Base-by-base conservation (phyloP, 2,113 vertebrate genomes). In the Dunckerocampus dactyliophorus region DNA sequence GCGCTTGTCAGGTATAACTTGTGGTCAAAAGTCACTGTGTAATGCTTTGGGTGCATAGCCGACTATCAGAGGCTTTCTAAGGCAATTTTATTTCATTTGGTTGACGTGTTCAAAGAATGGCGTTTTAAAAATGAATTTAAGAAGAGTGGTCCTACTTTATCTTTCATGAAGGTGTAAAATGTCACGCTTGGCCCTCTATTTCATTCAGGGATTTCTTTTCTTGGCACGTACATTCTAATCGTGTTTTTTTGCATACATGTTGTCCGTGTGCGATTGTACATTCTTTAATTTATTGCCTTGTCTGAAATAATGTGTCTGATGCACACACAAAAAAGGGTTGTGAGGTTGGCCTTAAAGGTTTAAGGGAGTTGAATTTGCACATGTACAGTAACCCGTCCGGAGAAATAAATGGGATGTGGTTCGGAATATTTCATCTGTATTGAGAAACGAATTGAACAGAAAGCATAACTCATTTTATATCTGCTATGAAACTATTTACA, bases 231-330 rank as follows among this genome's bases (percentile, higher is more conserved):
- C n/a, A 15, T n/a, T 28, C n/a, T 28, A 28, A 28, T 28, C 24
- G 24, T 5, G 24, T 28, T 28, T 28, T 28, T 28, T 2, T 28
- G 24, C 24, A 28, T 5, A 28, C 2, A 5, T 65, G 46, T 19
- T 62, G 55, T 77, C 22, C 42, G 57, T 58, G 5, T 69, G 58
- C 66, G 57, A 59, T 65, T 34, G 62, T 61, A 63, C 54, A 71
- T 54, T 61, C 65, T 72, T 22, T 82, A 69, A 72, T 49, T 76
- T 72, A 77, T 78, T 76, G 80, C 76, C 74, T 69, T 46, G 34
- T 64, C 58, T 65, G 61, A 56, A 42, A 56, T 21, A 73, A 67
- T 62, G 60, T 37, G 34, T 47, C 52, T 24, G 56, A 42, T 59
- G 43, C 74, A 52, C 55, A 22, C 55, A 53, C 14, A 50, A 28